Conservation (phyloP, 2,113 vertebrate genomes). For the Catagonus wagneri region DNA sequence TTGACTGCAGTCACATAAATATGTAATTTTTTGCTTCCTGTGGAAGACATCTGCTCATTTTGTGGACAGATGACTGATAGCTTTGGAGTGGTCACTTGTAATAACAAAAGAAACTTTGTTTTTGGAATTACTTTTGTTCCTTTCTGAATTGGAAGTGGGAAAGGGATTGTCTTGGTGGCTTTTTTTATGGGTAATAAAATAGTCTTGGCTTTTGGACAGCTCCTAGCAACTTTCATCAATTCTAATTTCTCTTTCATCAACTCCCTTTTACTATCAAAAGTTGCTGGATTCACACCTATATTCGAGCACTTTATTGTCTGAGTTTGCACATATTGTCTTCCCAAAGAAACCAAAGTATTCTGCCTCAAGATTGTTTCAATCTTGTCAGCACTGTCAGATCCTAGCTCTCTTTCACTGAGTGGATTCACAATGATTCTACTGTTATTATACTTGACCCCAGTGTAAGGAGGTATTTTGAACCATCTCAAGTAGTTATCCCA, state of each 20-base stretch:
- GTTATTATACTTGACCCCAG: not conserved
- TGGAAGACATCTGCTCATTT: constrained; percentile 4
- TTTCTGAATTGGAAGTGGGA: not conserved
- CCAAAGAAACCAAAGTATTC: not conserved
- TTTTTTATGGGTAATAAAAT: not conserved
- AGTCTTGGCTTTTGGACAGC: not conserved
- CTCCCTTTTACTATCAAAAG: not conserved
- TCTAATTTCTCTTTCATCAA: constrained; percentile 16
- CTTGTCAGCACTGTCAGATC: not conserved
- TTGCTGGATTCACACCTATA: not conserved
- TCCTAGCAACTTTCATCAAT: not conserved
- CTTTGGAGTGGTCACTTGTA: not conserved
- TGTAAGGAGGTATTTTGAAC: not conserved
- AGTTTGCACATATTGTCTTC: not conserved
- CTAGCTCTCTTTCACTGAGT: not conserved
- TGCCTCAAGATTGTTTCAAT: not conserved
- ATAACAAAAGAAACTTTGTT: not conserved
- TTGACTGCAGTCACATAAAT: not conserved
- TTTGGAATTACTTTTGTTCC: not conserved
- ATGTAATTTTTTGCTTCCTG: not conserved
- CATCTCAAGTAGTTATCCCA: not conserved
- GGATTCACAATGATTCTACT: not conserved
- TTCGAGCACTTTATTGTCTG: not conserved
- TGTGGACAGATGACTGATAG: not conserved
- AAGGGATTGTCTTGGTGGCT: not conserved